Conservation (phyloP, 1,140 invertebrate species). For the Drosophila biarmipes region DNA sequence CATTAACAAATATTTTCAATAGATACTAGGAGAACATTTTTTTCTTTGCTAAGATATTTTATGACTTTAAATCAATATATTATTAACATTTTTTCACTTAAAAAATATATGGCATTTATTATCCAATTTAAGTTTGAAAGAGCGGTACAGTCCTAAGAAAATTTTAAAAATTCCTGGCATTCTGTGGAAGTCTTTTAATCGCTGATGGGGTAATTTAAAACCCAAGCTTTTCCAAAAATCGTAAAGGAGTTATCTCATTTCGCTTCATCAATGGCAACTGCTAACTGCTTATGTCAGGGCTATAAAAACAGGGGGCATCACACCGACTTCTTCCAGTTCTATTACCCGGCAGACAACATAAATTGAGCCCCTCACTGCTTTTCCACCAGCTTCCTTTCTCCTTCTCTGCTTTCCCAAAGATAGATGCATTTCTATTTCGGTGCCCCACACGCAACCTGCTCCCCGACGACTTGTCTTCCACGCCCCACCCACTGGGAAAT, state of each 20-base stretch:
- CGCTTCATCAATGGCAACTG: conserved; percentile 16
- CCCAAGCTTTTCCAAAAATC: neutral
- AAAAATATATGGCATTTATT: too few species aligned
- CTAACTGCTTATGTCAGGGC: conserved; percentile 14
- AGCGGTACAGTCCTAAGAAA: too few species aligned
- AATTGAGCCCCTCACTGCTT: neutral
- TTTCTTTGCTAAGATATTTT: too few species aligned
- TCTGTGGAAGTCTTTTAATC: neutral
- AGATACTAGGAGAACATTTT: too few species aligned
- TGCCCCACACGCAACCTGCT: conserved; percentile 33
- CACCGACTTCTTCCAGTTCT: conserved; percentile 15
- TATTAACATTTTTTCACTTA: too few species aligned
- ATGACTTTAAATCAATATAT: too few species aligned
- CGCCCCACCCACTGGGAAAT: neutral
- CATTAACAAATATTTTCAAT: too few species aligned
- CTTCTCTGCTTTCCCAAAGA: conserved; percentile 15
- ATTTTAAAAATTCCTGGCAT: neutral
- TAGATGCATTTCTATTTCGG: conserved; percentile 66
- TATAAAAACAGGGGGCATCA: conserved; percentile 7
- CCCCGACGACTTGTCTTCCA: conserved; percentile 13
- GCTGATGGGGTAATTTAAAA: conserved; percentile 9
- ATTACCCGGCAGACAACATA: conserved; percentile 42
- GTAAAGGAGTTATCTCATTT: conserved; percentile 14
- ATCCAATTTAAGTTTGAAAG: too few species aligned
- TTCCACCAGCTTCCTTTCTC: conserved; percentile 17